phyloP scores from a whole-genome alignment of 1,140 invertebrate species.

The Meloidogyne hapla region DNA sequence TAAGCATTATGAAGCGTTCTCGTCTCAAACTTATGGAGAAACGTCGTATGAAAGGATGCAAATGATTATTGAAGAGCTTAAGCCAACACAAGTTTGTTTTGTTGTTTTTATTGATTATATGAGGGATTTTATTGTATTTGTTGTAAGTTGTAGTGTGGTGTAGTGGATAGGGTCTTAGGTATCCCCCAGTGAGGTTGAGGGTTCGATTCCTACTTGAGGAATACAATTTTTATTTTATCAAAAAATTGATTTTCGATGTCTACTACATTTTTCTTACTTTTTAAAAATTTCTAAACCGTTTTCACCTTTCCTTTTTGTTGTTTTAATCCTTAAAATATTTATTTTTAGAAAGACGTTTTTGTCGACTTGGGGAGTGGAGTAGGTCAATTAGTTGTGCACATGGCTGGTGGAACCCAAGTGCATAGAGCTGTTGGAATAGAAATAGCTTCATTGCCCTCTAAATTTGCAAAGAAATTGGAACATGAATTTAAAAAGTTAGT shows the following conservation, averaged over 20 bases:
- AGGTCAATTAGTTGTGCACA: constrained; percentile 56
- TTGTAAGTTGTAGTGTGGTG: neutral
- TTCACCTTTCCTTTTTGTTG: neutral
- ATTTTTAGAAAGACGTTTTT: constrained; percentile 51
- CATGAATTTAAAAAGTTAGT: constrained; percentile 53
- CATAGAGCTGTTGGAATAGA: constrained; percentile 58
- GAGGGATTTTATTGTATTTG: neutral
- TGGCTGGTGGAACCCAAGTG: constrained; percentile 55
- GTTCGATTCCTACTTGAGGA: neutral
- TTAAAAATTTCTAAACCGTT: neutral
- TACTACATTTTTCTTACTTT: neutral
- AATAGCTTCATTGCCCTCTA: constrained; percentile 50
- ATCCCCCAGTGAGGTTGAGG: neutral
- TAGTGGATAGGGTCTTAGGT: neutral
- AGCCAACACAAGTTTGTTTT: constrained; percentile 22
- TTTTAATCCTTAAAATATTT: neutral
- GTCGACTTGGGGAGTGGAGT: constrained; percentile 60
- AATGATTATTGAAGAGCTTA: constrained; percentile 56
- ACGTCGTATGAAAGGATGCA: constrained; percentile 55
- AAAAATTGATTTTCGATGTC: neutral
- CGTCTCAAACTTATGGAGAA: constrained; percentile 61
- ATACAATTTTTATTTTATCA: neutral
- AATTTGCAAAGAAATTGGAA: constrained; percentile 55
- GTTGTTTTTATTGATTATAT: neutral
- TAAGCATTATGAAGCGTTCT: constrained; percentile 62